Conservation (phyloP, 1,140 invertebrate genomes). For the Drosophila obscura region DNA sequence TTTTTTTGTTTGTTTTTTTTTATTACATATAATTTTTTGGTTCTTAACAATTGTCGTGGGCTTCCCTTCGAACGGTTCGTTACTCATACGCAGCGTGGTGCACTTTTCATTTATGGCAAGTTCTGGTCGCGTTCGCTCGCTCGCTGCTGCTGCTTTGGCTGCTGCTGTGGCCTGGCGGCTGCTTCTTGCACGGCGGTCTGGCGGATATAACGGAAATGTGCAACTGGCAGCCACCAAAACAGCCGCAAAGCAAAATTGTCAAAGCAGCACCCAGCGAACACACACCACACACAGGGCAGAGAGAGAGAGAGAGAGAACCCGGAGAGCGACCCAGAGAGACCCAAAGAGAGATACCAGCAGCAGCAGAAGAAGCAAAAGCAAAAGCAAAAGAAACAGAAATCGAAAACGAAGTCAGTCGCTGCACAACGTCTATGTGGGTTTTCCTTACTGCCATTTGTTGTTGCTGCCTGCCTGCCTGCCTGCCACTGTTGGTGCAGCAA, state of each 20-base stretch:
- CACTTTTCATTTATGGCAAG: too few species aligned
- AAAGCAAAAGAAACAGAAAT: constrained; percentile 17
- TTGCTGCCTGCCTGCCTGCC: constrained; percentile 69
- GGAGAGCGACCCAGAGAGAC: constrained; percentile 8
- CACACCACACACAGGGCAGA: too few species aligned
- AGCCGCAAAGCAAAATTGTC: constrained; percentile 72
- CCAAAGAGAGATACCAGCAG: constrained; percentile 30
- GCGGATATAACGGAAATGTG: constrained; percentile 80
- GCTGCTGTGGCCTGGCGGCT: not conserved
- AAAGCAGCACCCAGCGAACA: constrained; percentile 13
- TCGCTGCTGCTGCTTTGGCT: constrained; percentile 29
- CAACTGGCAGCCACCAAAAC: constrained; percentile 72
- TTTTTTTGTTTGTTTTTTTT: not conserved
- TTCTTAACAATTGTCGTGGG: constrained; percentile 9
- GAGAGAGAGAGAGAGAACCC: constrained; percentile 3
- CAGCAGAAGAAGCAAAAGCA: constrained; percentile 6
- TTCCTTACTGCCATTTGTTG: constrained; percentile 53
- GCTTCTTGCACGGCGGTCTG: constrained; percentile 55
- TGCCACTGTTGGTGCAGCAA: constrained; percentile 30
- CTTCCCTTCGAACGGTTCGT: constrained; percentile 38
- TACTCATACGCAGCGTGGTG: constrained; percentile 40
- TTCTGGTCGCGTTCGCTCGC: constrained; percentile 4
- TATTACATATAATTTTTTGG: constrained; percentile 2
- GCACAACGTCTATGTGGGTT: constrained; percentile 45
- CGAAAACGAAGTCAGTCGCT: constrained; percentile 27